Evolutionary conservation across 2,888 invertebrate genomes (phyloP).

Genomic region (Spodoptera exigua): DNA sequence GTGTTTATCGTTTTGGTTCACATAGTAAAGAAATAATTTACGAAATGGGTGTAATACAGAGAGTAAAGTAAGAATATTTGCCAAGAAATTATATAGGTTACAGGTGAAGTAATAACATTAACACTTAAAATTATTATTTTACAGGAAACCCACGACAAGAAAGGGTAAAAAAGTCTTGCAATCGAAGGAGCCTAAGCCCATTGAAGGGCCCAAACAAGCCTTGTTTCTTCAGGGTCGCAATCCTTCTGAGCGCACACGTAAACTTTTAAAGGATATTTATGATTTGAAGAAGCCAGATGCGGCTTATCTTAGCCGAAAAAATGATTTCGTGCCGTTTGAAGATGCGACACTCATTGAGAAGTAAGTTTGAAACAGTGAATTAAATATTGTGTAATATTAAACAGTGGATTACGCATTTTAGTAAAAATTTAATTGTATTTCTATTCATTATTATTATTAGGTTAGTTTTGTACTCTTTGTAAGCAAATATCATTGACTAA

Average conservation of each 20-base stretch:
- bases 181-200: constrained; percentile 95
- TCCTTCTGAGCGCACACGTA: constrained; percentile 91
- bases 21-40: constrained; percentile 2
- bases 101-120: background rate
- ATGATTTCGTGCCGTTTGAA: constrained; percentile 98
- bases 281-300: constrained; percentile 96
- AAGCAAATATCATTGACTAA: too few species aligned
- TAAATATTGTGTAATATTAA: background rate
- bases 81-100: background rate
- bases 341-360: constrained; percentile 94
- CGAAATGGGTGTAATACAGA: constrained; percentile 80
- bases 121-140: constrained; percentile 56
- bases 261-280: constrained; percentile 95
- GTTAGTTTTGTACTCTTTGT: too few species aligned
- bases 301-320: constrained; percentile 93
- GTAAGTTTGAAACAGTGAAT: constrained; percentile 76
- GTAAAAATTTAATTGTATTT: too few species aligned
- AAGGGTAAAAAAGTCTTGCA: constrained; percentile 95
- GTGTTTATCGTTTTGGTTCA: constrained; percentile 24
- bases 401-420: too few species aligned
- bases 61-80: constrained; percentile 74
- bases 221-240: constrained; percentile 96
- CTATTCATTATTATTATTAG: too few species aligned
- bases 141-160: constrained; percentile 96
- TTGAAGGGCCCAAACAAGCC: constrained; percentile 95